A percentile compares a stretch with the other conserved stretches of the same genome.
Evolutionary conservation across 2,888 invertebrate genomes (phyloP).

Genomic region (Apamea epomidion): DNA sequence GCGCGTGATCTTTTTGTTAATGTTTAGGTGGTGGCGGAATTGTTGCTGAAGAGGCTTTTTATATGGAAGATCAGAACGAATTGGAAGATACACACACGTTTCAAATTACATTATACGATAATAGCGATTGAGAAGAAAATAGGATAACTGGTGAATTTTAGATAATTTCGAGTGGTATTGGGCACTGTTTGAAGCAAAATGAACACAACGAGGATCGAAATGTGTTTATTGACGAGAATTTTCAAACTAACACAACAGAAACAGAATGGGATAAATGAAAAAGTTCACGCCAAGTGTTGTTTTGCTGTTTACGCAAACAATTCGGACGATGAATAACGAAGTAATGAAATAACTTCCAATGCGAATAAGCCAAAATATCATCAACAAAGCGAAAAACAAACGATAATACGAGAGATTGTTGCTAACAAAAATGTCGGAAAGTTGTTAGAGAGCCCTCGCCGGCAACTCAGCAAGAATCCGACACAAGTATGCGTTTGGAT

Average conservation of each 20-base stretch:
- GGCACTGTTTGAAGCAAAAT: conserved; percentile 2
- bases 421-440: conserved; percentile 77
- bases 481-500: conserved; percentile 75
- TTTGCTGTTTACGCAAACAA: conserved; percentile 81
- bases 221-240: conserved; percentile 55
- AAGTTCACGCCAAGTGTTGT: conserved; percentile 70
- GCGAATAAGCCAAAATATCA: conserved; percentile 80
- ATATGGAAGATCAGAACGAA: conserved; percentile 23
- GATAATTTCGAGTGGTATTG: neutral
- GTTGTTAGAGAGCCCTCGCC: conserved; percentile 64
- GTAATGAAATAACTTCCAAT: conserved; percentile 80
- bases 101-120: conserved; percentile 40
- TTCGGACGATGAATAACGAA: conserved; percentile 77
- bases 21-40: conserved; percentile 30
- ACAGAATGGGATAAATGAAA: conserved; percentile 66
- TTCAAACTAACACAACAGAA: conserved; percentile 60
- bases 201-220: neutral
- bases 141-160: conserved; percentile 10
- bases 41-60: conserved; percentile 26
- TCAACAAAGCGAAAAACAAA: conserved; percentile 82
- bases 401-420: conserved; percentile 76
- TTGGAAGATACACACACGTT: conserved; percentile 31
- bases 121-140: neutral
- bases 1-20: conserved; percentile 48
- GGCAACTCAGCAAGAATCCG: conserved; percentile 73